phyloP scores from a whole-genome alignment of 2,888 invertebrate genomes.

The Rhopalosiphum nymphaeae region DNA sequence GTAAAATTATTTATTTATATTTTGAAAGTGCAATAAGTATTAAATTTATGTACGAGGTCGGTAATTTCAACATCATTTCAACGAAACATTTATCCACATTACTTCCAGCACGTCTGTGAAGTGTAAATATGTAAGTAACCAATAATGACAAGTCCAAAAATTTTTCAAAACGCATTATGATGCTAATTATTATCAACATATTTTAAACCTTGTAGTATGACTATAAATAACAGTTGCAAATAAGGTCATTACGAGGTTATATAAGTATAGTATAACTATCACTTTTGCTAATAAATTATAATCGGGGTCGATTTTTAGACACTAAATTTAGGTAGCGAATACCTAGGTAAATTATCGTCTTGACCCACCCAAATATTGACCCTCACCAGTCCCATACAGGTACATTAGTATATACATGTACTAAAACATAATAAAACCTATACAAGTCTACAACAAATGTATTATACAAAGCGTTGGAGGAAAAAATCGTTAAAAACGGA shows the following conservation, averaged over 20 bases:
- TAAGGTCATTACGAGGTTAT: slow-evolving; percentile 59
- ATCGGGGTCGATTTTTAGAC: not conserved
- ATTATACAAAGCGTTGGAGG: not conserved
- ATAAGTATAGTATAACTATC: slow-evolving; percentile 11
- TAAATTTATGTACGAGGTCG: not conserved
- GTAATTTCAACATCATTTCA: not conserved
- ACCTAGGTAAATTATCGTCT: not conserved
- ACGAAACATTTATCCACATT: not conserved
- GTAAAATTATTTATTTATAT: not conserved
- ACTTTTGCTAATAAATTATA: slow-evolving; percentile 34
- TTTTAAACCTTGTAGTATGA: slow-evolving; percentile 23
- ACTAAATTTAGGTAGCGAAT: not conserved
- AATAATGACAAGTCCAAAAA: not conserved
- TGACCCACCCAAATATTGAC: slow-evolving; percentile 53
- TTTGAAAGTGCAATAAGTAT: not conserved
- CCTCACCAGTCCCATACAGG: not conserved
- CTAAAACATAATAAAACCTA: not conserved
- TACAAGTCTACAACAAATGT: not conserved
- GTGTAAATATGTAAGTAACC: not conserved
- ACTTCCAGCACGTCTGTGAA: not conserved
- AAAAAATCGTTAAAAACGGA: not conserved
- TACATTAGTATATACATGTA: not conserved
- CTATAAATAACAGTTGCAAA: slow-evolving; percentile 48
- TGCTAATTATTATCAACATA: not conserved
- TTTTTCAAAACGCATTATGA: not conserved